These are phyloP conservation scores for Antheraea assamensis DNA, from an alignment of 2,888 invertebrate genomes.

Conservation along the genomic window DNA sequence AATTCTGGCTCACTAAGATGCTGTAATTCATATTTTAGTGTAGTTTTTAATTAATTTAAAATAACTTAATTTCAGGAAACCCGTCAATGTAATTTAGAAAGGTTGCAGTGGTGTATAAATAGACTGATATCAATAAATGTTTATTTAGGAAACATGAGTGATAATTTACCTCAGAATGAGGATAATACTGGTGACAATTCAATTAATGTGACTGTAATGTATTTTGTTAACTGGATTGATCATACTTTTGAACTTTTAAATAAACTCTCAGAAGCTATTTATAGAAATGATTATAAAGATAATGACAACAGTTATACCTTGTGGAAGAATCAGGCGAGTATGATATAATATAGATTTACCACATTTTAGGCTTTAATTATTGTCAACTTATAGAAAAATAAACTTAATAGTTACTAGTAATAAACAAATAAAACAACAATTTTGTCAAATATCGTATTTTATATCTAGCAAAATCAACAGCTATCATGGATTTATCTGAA, in stretches of 20 bases:
- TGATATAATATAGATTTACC: not conserved
- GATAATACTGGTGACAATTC: conserved; percentile 46
- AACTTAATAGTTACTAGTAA: not conserved
- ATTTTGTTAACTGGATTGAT: conserved; percentile 78
- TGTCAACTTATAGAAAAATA: not conserved
- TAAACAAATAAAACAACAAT: no score
- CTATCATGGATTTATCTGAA: not conserved
- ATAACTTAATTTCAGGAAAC: conserved; percentile 55
- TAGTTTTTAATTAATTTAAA: not conserved
- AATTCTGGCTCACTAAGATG: not conserved
- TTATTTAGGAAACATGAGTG: conserved; percentile 38
- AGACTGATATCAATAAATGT: conserved; percentile 53
- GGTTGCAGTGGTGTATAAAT: conserved; percentile 68
- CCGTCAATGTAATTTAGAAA: conserved; percentile 62
- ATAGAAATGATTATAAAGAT: conserved; percentile 57
- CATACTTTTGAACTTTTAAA: conserved; percentile 69
- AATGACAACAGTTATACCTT: conserved; percentile 40
- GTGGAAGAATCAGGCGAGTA: conserved; percentile 63
- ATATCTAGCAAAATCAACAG: not conserved
- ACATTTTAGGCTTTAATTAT: not conserved
- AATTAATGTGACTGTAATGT: conserved; percentile 58
- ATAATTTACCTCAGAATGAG: conserved; percentile 23
- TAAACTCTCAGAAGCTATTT: conserved; percentile 58
- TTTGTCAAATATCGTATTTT: no score
- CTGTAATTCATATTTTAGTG: not conserved